A percentile compares a stretch with the other conserved stretches of the same genome.
These are phyloP conservation scores for Bovichtus variegatus DNA, from an alignment of 2,797 vertebrate species.

Conservation along the genomic window DNA sequence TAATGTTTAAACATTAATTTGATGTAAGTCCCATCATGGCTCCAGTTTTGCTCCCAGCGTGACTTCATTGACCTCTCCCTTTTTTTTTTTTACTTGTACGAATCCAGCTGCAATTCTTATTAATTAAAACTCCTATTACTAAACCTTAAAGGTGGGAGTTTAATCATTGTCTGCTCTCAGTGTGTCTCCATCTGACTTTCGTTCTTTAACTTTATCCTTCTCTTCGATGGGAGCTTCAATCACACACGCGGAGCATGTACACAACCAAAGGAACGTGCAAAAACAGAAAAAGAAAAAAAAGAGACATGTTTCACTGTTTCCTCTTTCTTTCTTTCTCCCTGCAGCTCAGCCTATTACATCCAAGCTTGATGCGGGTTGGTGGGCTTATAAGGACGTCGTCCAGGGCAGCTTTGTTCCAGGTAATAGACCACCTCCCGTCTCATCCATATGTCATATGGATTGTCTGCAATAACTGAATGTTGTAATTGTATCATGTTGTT, in stretches of 20 bases:
- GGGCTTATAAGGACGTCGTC: constrained; percentile 97
- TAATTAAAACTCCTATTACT: background rate
- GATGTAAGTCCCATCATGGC: background rate
- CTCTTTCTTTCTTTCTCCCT: constrained; percentile 28
- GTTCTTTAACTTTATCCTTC: background rate
- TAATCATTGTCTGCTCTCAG: background rate
- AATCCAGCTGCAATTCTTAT: background rate
- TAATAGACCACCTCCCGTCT: constrained; percentile 63
- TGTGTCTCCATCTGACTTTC: background rate
- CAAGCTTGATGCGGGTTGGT: constrained; percentile 97
- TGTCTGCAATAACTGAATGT: no score
- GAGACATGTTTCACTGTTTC: background rate
- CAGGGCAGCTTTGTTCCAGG: constrained; percentile 98
- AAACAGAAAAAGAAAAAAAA: no score
- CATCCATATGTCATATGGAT: no score
- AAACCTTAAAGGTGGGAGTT: background rate
- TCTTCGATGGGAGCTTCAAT: background rate
- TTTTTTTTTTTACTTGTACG: background rate
- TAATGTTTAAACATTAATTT: background rate
- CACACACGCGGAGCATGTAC: background rate
- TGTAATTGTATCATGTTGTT: no score
- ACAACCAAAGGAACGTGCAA: background rate
- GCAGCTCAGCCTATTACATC: constrained; percentile 94
- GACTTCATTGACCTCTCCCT: background rate
- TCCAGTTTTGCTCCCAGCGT: background rate